Percentiles rank a stretch among this genome's conserved stretches.
These are phyloP conservation scores for Helicoverpa zea DNA, from an alignment of 1,140 invertebrate species.

Conservation along the genomic window DNA sequence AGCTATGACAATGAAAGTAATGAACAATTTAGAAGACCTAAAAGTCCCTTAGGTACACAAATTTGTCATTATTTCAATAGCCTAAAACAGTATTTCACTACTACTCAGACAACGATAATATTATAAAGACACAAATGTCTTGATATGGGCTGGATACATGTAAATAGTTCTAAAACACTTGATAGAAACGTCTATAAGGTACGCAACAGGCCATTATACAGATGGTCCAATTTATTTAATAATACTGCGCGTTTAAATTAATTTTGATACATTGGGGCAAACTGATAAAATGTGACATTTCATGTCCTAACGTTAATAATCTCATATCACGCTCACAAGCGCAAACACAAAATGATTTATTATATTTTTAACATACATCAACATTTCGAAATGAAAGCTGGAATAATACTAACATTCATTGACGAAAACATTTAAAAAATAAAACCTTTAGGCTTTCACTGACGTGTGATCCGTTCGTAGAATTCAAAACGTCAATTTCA, in stretches of 20 bases:
- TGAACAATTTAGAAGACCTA: conserved; percentile 57
- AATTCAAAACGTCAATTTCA: conserved; percentile 31
- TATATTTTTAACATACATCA: conserved; percentile 58
- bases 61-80: conserved; percentile 56
- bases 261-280: conserved; percentile 59
- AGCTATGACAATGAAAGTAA: conserved; percentile 52
- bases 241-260: conserved; percentile 74
- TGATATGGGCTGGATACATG: conserved; percentile 78
- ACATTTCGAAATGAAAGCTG: conserved; percentile 61
- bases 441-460: conserved; percentile 52
- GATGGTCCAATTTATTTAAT: conserved; percentile 66
- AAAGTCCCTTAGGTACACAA: conserved; percentile 58
- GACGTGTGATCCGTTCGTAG: conserved; percentile 25
- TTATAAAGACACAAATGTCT: conserved; percentile 60
- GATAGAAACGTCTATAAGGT: conserved; percentile 69
- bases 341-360: conserved; percentile 56
- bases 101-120: conserved; percentile 67
- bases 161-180: conserved; percentile 78
- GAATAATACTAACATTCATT: conserved; percentile 64
- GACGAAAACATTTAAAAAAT: conserved; percentile 60
- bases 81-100: conserved; percentile 56
- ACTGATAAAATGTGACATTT: conserved; percentile 71
- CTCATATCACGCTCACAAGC: conserved; percentile 66
- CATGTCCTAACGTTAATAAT: conserved; percentile 79
- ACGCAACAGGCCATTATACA: conserved; percentile 65